These are phyloP conservation scores for Paralichthys olivaceus DNA, from an alignment of 2,113 vertebrate genomes.

Conservation along the genomic window DNA sequence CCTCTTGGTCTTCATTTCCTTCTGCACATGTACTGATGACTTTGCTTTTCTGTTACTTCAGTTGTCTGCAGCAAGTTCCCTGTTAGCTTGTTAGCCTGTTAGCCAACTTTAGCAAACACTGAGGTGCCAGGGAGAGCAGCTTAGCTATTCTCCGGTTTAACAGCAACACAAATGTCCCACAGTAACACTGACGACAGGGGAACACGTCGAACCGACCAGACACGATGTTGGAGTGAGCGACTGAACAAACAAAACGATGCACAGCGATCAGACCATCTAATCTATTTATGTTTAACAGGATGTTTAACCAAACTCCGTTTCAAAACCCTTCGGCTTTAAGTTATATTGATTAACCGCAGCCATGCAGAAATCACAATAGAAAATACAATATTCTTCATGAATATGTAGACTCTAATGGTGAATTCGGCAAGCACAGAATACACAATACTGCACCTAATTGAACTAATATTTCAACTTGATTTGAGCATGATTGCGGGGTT, in stretches of 20 bases:
- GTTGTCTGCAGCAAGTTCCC: background rate
- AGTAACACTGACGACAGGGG: background rate
- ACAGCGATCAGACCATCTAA: background rate
- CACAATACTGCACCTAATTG: background rate
- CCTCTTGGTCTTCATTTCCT: background rate
- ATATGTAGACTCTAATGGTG: accelerated
- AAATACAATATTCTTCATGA: accelerated
- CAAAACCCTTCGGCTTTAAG: background rate
- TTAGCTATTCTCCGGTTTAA: background rate
- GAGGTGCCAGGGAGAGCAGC: background rate
- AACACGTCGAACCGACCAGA: background rate
- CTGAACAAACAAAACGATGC: background rate
- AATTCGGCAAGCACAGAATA: constrained; percentile 2
- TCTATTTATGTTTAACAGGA: accelerated
- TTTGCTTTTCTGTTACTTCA: background rate
- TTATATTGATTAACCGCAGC: background rate
- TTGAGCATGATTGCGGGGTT: accelerated
- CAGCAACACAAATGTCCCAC: background rate
- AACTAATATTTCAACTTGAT: background rate
- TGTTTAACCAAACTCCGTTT: background rate
- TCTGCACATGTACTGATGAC: too few relatives aligned
- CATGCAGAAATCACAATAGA: background rate
- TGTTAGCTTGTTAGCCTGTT: constrained; percentile 27
- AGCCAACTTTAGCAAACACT: constrained; percentile 3
- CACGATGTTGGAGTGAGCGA: background rate